Evolutionary conservation across 2,888 invertebrate species (phyloP).

Genomic region (Euplexia lucipara): DNA sequence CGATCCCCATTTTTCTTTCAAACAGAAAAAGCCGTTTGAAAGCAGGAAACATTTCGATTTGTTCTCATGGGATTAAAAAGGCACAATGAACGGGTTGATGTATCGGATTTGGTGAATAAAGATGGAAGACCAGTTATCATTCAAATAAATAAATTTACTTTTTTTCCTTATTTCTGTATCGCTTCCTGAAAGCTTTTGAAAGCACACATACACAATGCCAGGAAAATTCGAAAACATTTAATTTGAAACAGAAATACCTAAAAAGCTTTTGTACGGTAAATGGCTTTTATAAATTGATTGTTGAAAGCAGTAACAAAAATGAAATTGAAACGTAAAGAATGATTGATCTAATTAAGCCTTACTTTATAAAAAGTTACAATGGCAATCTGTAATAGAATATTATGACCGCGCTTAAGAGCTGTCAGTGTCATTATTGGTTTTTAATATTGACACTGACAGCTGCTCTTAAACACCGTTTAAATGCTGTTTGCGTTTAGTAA

Average conservation of each 20-base stretch:
- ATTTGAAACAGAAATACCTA: conserved; percentile 13
- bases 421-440: too few relatives aligned
- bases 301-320: conserved; percentile 5
- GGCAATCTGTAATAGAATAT: too few relatives aligned
- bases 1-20: background rate
- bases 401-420: too few relatives aligned
- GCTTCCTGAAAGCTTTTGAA: conserved; percentile 39
- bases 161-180: conserved; percentile 18
- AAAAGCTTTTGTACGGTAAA: conserved; percentile 35
- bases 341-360: too few relatives aligned
- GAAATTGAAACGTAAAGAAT: conserved; percentile 20
- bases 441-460: too few relatives aligned
- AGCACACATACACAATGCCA: conserved; percentile 5
- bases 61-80: conserved; percentile 31
- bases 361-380: too few relatives aligned
- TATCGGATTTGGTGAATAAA: conserved; percentile 41
- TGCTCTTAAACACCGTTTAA: too few relatives aligned
- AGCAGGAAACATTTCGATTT: conserved; percentile 19
- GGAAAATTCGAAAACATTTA: conserved; percentile 21
- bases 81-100: conserved; percentile 37
- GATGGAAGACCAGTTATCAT: conserved; percentile 24
- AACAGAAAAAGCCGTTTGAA: conserved; percentile 14
- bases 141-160: conserved; percentile 17
- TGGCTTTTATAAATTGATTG: conserved; percentile 28
- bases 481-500: too few relatives aligned